Base-by-base conservation (phyloP, 2,113 vertebrate species). In the Carassius gibelio region DNA sequence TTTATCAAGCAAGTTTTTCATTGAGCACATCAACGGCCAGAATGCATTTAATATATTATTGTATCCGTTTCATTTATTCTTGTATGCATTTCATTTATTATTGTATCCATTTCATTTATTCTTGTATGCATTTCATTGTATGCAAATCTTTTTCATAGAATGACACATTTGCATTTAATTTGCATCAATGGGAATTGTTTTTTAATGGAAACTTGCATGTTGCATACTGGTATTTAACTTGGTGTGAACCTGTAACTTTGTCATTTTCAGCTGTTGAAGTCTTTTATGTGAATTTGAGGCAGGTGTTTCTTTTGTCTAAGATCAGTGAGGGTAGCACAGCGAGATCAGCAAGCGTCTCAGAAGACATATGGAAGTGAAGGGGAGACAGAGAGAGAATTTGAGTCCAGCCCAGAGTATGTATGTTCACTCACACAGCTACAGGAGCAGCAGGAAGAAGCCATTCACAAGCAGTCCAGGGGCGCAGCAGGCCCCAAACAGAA, bases 391-490 rank as follows among this genome's bases (percentile, higher is more conserved):
- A 91, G 93, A 92, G 95, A 95, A 88, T 87, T 94, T 93, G 94
- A 95, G 66, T 96, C 94, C 61, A 96, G 95, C 89, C 92, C 95
- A 88, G 94, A 93, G 92, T 89, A 66, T 84, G 90, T 92, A 88
- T 11, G 85, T 84, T 84, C 75, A 85, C 92, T 90, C 88, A 91
- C 90, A 93, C 92, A 94, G 90, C 91, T 94, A 93, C 92, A 89
- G 91, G 87, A 92, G 91, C 88, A 88, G 92, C 89, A 93, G 92
- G 93, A 91, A 92, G 92, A 93, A 89, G 87, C 86, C 91, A 89
- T 86, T 88, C 90, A 75, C 91, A 93, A 88, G 90, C 42, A 72
- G 42, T 48, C 75, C 76, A 82, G 50, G 59, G 1, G 10, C 48
- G 23, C 21, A 19, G 21, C 42, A 11, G 34, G 38, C 8, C 14